phyloP scores from a whole-genome alignment of 2,113 vertebrate genomes.

The Notechis scutatus region DNA sequence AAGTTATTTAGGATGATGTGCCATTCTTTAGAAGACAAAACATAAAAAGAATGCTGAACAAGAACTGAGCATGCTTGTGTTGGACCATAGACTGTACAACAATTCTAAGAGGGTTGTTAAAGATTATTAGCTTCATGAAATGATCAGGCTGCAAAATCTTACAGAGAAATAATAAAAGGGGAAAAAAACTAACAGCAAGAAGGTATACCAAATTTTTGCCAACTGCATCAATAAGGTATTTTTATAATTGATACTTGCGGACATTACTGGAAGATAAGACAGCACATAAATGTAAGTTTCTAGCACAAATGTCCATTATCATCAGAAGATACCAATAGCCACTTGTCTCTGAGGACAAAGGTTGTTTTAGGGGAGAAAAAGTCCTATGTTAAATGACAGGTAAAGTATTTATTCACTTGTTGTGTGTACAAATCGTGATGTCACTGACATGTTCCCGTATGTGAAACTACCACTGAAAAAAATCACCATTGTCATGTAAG shows the following conservation, averaged over 20 bases:
- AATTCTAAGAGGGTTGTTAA: not conserved
- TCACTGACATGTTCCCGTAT: not conserved
- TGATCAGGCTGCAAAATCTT: not conserved
- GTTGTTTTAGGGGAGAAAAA: not conserved
- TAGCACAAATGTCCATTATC: not conserved
- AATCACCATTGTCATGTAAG: not conserved
- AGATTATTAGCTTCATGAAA: not conserved
- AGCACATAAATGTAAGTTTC: not conserved
- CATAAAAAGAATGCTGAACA: not conserved
- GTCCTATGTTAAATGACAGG: slow-evolving; percentile 27
- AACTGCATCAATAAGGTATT: not conserved
- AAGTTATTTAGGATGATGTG: not conserved
- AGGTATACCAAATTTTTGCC: not conserved
- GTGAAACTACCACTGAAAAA: slow-evolving; percentile 16
- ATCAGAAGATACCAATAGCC: not conserved
- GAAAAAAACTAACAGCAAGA: not conserved
- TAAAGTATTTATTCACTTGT: slow-evolving; percentile 44
- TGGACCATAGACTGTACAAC: not conserved
- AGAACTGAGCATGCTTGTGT: not conserved
- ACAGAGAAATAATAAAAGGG: not conserved
- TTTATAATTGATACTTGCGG: not conserved
- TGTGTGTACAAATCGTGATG: not conserved
- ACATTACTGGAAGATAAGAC: not conserved
- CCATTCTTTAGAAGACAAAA: not conserved
- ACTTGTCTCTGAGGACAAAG: not conserved